phyloP scores from a whole-genome alignment of 2,888 invertebrate species.

The Subacronicta megacephala region DNA sequence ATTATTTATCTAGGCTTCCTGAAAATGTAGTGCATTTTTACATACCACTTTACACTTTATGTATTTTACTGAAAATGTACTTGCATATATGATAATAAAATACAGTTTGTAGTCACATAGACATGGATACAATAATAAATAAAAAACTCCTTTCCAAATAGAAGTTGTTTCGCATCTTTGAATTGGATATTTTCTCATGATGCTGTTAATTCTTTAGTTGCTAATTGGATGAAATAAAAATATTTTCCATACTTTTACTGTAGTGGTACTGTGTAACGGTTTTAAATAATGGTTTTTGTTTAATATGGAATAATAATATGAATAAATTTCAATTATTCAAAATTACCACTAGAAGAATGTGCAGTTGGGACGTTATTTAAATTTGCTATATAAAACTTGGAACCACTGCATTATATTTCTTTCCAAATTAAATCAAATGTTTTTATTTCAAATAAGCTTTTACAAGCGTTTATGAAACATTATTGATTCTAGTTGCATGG shows the following conservation, averaged over 20 bases:
- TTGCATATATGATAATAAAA: neutral
- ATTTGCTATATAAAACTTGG: too few relatives aligned
- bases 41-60: neutral
- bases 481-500: too few relatives aligned
- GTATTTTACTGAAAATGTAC: neutral
- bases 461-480: too few relatives aligned
- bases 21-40: neutral
- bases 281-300: slow-evolving; percentile 4
- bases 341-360: neutral
- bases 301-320: slow-evolving; percentile 5
- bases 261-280: slow-evolving; percentile 15
- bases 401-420: too few relatives aligned
- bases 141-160: slow-evolving; percentile 13
- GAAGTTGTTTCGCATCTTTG: slow-evolving; percentile 21
- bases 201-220: slow-evolving; percentile 37
- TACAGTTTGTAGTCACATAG: neutral
- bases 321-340: slow-evolving; percentile 9
- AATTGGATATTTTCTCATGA: slow-evolving; percentile 47
- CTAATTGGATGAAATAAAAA: slow-evolving; percentile 50
- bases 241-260: slow-evolving; percentile 35
- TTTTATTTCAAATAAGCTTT: too few relatives aligned
- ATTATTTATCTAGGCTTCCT: slow-evolving; percentile 7
- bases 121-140: too few relatives aligned
- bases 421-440: too few relatives aligned
- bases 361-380: neutral